Percentiles rank a stretch among this genome's conserved stretches.
phyloP scores from a whole-genome alignment of 2,888 invertebrate genomes.

The Drosophila subsilvestris region DNA sequence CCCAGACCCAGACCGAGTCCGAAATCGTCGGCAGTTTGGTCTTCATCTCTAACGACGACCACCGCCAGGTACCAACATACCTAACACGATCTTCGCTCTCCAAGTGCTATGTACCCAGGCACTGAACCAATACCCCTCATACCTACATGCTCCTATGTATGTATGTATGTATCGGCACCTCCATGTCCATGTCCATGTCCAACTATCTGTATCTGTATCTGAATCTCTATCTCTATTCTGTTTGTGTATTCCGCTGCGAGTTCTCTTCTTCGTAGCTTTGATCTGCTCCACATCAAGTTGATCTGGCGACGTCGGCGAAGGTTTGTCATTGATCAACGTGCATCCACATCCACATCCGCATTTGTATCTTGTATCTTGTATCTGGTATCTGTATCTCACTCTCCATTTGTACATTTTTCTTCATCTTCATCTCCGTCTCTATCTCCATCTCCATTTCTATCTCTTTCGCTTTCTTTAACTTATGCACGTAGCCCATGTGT shows the following conservation, averaged over 20 bases:
- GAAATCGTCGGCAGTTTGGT: slow-evolving; percentile 23
- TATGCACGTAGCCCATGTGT: slow-evolving; percentile 36
- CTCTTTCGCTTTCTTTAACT: slow-evolving; percentile 37
- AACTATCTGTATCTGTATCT: not conserved
- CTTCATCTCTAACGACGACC: slow-evolving; percentile 15
- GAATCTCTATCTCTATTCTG: not conserved
- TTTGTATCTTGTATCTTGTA: slow-evolving; percentile 9
- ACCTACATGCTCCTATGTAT: not conserved
- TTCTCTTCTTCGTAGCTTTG: not conserved
- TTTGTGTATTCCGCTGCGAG: not conserved
- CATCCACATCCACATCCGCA: slow-evolving; percentile 63
- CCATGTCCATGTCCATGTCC: not conserved
- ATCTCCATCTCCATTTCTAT: slow-evolving; percentile 3
- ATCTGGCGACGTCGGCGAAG: slow-evolving; percentile 13
- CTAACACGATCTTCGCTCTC: slow-evolving; percentile 44
- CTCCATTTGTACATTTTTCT: not conserved
- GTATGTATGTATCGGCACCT: slow-evolving; percentile 26
- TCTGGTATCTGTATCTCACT: not conserved
- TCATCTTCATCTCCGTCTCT: slow-evolving; percentile 5
- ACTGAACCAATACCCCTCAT: not conserved
- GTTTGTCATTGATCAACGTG: slow-evolving; percentile 41
- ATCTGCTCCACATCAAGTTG: slow-evolving; percentile 59
- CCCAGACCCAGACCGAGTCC: slow-evolving; percentile 6
- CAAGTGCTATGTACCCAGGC: slow-evolving; percentile 64
- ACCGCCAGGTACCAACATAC: slow-evolving; percentile 50